Evolutionary conservation across 2,113 vertebrate species (phyloP), one percentile per base, ranked within the genome.

Genomic region (Coryphaenoides rupestris): DNA sequence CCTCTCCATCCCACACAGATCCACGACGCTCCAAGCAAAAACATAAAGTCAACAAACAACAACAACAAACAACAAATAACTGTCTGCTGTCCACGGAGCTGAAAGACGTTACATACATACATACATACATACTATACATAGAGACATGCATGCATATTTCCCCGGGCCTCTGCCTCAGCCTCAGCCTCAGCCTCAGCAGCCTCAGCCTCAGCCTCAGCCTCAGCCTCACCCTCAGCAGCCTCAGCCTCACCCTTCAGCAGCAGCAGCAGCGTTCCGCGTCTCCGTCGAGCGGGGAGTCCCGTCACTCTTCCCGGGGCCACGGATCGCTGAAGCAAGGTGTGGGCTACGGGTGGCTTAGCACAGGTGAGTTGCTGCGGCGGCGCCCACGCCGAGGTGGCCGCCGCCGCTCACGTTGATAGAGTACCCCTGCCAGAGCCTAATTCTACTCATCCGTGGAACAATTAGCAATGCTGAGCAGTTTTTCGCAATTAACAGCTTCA

Each of bases 401-500:
- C 59, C 62, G 67, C 26, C 28, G 28, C 28, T 79, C 77, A 77
- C 69, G 2, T 79, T 87, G 82, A 90, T 80, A 80, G 82, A 89
- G 80, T 74, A 79, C 75, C 74, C 69, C 74, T 84, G 84, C 85
- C 82, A 79, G 64, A 78, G 79, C 78, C 75, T 85, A 82, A 84
- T 86, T 87, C 84, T 80, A 82, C 82, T 84, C 84, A 84, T 79
- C 84, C 72, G 62, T 69, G 70, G 83, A 90, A 87, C 90, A 90
- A 91, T 92, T 90, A 90, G 89, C 82, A 87, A 87, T 89, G 88
- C 88, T 87, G 84, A 88, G 84, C 86, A 88, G 84, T 89, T 90
- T 89, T 79, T n/a, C n/a, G 84, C 85, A 92, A 90, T 90, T 90
- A 91, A 90, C 83, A 78, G 84, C 81, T 79, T 84, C 81, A 77